phyloP scores from a whole-genome alignment of 2,888 invertebrate genomes.

The Clunio marinus region DNA sequence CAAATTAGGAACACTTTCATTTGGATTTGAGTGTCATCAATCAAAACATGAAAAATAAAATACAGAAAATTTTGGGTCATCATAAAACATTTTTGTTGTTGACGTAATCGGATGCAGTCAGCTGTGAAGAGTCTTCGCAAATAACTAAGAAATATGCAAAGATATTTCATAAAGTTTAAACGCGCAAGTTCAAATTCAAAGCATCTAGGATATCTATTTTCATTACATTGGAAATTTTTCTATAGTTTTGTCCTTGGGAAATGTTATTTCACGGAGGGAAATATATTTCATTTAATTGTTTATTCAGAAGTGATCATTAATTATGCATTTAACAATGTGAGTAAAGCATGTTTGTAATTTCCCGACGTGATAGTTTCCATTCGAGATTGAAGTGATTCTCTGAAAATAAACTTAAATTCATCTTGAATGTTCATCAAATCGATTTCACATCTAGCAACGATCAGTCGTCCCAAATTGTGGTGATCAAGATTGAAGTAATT shows the following conservation, averaged over 20 bases:
- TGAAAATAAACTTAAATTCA: neutral
- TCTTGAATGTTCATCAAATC: neutral
- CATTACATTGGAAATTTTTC: neutral
- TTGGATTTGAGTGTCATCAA: too few species aligned
- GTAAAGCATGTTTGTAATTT: neutral
- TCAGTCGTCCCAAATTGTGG: neutral
- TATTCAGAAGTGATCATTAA: neutral
- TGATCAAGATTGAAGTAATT: neutral
- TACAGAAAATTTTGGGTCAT: too few species aligned
- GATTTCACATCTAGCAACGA: neutral
- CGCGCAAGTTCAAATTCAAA: slow-evolving; percentile 4
- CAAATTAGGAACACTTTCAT: too few species aligned
- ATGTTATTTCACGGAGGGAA: neutral
- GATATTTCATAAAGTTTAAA: neutral
- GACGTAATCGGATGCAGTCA: neutral
- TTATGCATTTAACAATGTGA: neutral
- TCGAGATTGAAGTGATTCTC: neutral
- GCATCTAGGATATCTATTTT: too few species aligned
- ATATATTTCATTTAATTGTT: too few species aligned
- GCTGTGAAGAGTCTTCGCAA: neutral
- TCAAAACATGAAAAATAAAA: too few species aligned
- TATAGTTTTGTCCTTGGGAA: neutral
- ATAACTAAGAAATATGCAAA: too few species aligned
- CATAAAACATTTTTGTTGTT: too few species aligned
- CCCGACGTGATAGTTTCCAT: neutral